Conservation (phyloP, 1,140 invertebrate species). For the Oppia nitens region DNA sequence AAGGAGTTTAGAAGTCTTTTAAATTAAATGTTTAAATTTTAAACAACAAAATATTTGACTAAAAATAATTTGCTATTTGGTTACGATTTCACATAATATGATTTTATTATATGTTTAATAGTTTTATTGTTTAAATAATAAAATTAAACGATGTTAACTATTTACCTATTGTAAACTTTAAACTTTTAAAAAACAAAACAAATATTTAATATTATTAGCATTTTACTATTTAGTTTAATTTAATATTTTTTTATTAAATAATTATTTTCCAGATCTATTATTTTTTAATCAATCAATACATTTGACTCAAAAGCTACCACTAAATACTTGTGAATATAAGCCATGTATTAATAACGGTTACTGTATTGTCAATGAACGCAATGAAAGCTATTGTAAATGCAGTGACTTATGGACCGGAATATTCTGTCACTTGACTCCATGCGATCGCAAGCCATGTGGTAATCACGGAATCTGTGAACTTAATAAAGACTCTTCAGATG, state of each 20-base stretch:
- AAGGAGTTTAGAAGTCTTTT: too few species aligned
- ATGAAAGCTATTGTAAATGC: background rate
- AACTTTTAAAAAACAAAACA: too few species aligned
- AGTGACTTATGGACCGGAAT: constrained; percentile 33
- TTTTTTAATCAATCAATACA: background rate
- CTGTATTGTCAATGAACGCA: background rate
- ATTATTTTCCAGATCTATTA: background rate
- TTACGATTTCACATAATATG: too few species aligned
- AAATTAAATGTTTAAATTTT: too few species aligned
- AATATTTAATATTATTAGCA: background rate
- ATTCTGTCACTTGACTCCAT: constrained; percentile 48
- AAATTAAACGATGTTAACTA: too few species aligned
- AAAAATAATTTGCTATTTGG: too few species aligned
- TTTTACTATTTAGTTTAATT: background rate
- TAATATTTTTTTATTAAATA: background rate
- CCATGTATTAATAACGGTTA: constrained; percentile 2
- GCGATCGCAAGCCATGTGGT: constrained; percentile 46
- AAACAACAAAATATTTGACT: too few species aligned
- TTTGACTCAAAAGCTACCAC: background rate
- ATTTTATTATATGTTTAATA: too few species aligned
- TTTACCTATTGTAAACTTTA: too few species aligned
- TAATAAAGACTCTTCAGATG: constrained; percentile 26
- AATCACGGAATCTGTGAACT: constrained; percentile 47
- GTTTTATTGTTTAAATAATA: too few species aligned
- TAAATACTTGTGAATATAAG: constrained; percentile 8